Evolutionary conservation across 2,797 vertebrate genomes (phyloP).

Genomic region (Apodemus agrarius): DNA sequence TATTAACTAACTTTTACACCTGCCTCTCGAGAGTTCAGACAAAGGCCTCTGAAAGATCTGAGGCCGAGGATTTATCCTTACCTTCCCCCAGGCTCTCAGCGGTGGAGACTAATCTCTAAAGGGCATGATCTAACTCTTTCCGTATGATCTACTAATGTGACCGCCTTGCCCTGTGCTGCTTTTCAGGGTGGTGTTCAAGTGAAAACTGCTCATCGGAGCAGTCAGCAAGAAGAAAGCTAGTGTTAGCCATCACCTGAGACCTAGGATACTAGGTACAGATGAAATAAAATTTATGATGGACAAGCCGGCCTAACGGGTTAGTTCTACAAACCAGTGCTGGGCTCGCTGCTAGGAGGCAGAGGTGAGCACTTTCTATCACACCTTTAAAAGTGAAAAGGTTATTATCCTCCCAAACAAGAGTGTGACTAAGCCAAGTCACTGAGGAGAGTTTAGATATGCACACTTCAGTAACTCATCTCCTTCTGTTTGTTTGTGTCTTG

Average conservation of each 20-base stretch:
- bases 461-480: constrained; percentile 14
- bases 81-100: constrained; percentile 4
- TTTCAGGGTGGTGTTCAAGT: constrained; percentile 29
- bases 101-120: constrained; percentile 70
- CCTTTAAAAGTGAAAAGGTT: background rate
- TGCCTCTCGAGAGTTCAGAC: constrained; percentile 60
- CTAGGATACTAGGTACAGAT: background rate
- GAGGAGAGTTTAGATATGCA: constrained; percentile 4
- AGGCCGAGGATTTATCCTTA: constrained; percentile 34
- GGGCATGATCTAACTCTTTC: constrained; percentile 59
- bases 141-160: constrained; percentile 27
- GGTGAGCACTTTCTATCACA: background rate
- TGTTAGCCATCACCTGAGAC: constrained; percentile 14
- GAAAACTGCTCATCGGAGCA: constrained; percentile 42
- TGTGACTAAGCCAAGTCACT: background rate
- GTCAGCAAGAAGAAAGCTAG: background rate
- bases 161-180: background rate
- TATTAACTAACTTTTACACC: constrained; percentile 80
- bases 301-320: background rate
- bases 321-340: background rate
- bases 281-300: constrained; percentile 32
- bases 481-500: background rate
- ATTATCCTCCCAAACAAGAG: background rate
- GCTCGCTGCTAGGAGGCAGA: constrained; percentile 4
- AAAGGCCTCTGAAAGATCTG: constrained; percentile 72